phyloP scores from a whole-genome alignment of 2,113 vertebrate species.

The Piprites chloris region DNA sequence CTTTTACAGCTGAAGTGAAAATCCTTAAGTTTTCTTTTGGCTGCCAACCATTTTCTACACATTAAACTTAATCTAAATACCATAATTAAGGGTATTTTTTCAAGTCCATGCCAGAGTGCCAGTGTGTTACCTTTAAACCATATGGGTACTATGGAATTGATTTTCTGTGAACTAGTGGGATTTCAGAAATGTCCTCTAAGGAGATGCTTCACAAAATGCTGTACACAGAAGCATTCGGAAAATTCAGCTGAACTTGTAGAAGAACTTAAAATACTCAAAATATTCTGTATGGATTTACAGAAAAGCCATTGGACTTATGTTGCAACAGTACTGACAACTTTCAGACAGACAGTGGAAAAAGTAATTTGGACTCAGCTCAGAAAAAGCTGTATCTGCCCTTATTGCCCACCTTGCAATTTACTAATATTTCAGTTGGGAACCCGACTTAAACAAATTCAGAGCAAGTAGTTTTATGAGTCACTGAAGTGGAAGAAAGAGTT shows the following conservation, averaged over 20 bases:
- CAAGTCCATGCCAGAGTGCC: no score
- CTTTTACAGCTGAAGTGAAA: conserved; percentile 15
- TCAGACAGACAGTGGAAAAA: conserved; percentile 10
- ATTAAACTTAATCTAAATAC: conserved; percentile 9
- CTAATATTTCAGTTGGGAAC: conserved; percentile 7
- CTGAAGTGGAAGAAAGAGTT: not conserved
- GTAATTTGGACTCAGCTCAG: not conserved
- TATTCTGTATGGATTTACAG: not conserved
- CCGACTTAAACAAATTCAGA: not conserved
- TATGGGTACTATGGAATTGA: not conserved
- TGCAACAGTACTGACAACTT: not conserved
- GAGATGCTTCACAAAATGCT: not conserved
- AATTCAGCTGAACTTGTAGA: not conserved
- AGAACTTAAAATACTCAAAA: not conserved
- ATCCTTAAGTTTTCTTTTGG: conserved; percentile 22
- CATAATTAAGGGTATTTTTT: conserved; percentile 34
- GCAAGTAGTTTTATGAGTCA: not conserved
- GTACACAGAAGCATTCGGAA: not conserved
- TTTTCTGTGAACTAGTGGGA: not conserved
- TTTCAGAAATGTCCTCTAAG: conserved; percentile 10
- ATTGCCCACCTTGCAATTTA: not conserved
- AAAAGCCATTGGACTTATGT: not conserved
- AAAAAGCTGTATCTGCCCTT: not conserved
- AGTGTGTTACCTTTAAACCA: not conserved
- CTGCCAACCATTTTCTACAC: not conserved